Base-by-base conservation (phyloP, 2,113 vertebrate species). In the Callipepla californica region DNA sequence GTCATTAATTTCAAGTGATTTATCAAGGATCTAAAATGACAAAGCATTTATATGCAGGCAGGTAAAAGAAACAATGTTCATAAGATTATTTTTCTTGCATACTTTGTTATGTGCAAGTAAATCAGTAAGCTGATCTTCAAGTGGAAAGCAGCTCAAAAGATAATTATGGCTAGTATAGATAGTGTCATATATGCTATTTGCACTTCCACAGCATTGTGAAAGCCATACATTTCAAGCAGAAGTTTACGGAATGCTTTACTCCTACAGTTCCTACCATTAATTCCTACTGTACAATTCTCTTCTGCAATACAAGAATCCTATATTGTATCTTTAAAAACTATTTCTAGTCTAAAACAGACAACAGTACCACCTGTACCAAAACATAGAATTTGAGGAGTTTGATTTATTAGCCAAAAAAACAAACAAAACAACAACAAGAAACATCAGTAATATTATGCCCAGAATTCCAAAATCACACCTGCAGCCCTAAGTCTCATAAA, bases 261-360 rank as follows among this genome's bases (percentile, higher is more conserved):
- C 40, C 28, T 44, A 44, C 63, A 66, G 28, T 36, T 61, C 19
- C 12, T 44, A 66, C 17, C 28, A 30, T 48, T 61, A 42, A 61
- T 59, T 61, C 0, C 0, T 25, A 59, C 7, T 42, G 2, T 55
- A 45, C 4, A 17, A 10, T 47, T 81, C 4, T 16, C 4, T 67
- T 70, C 58, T 55, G 15, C 4, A 50, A 7, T 16, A 20, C 14
- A 47, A 66, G n/a, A 67, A 50, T 40, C 4, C 8, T 40, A 45
- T 20, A 81, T 42, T 7, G 0, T 50, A 66, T 53, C 40, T 73
- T 32, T 2, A 20, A 77, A 91, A 58, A 59, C 15, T 32, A 19
- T 57, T 57, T 32, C 32, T 23, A 72, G 61, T 51, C 6, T 18
- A 36, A 78, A 36, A 26, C 6, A 36, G 23, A 28, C 16, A 63